Evolutionary conservation across 2,888 invertebrate species (phyloP).

Genomic region (Chaitophorus viminalis): DNA sequence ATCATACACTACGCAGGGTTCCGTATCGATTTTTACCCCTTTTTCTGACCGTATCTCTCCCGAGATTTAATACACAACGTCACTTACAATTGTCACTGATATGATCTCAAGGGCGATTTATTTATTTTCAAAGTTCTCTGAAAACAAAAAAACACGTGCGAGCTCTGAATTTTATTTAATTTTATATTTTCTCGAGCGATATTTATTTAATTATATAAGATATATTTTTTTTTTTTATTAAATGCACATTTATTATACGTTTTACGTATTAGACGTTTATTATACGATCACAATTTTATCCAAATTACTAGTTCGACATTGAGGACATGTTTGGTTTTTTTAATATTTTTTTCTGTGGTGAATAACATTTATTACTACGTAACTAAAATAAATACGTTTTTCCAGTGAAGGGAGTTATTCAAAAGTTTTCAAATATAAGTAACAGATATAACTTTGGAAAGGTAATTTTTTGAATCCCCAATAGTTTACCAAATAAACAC

Average conservation of each 20-base stretch:
- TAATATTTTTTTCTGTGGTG: neutral
- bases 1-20: neutral
- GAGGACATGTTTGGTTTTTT: neutral
- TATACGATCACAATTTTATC: neutral
- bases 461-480: neutral
- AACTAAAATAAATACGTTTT: neutral
- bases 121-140: neutral
- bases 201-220: too few relatives aligned
- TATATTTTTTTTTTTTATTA: too few relatives aligned
- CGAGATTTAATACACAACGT: constrained; percentile 24
- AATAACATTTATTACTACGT: neutral
- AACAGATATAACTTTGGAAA: neutral
- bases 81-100: constrained; percentile 12
- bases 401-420: neutral
- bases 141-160: neutral
- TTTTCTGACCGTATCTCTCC: neutral
- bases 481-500: neutral
- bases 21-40: neutral
- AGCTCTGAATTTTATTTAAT: too few relatives aligned
- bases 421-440: neutral
- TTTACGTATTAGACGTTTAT: neutral
- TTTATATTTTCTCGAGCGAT: neutral
- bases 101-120: neutral
- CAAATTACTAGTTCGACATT: neutral
- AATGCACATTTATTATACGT: too few relatives aligned